Base-by-base conservation (phyloP, 1,140 invertebrate genomes). In the Caenorhabditis briggsae region DNA sequence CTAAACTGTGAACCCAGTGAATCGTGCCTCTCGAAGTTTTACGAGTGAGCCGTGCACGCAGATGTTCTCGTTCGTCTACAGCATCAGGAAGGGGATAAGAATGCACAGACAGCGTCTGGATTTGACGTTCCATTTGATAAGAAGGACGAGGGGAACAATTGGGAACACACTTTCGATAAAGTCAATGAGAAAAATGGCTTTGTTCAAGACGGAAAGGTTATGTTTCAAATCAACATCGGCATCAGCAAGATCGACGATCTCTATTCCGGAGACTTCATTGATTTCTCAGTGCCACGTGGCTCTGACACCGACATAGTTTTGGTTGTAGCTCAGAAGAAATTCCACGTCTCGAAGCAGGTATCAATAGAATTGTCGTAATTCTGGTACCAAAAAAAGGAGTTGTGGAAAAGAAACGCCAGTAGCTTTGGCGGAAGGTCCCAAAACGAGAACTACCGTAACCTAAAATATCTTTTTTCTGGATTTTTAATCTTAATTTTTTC, bases 341-440 rank as follows among this genome's bases (percentile, higher is more conserved):
- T 70, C 18, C 64, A 70, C n/a, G 41, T 70, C 5, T 70, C 64
- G n/a, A 70, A 70, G 41, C 64, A 70, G 64, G 64, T 48, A 70
- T 3, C 5, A 14, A 2, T 58, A 12, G n/a, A 58, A 7, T n/a
- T 14, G n/a, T 58, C n/a, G n/a, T n/a, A n/a, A n/a, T n/a, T n/a
- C n/a, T n/a, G n/a, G n/a, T n/a, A n/a, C n/a, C n/a, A n/a, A n/a
- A n/a, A n/a, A n/a, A n/a, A n/a, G n/a, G n/a, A n/a, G n/a, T n/a
- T n/a, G n/a, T n/a, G n/a, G n/a, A n/a, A n/a, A n/a, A n/a, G n/a
- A n/a, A n/a, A n/a, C n/a, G n/a, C n/a, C n/a, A n/a, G n/a, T n/a
- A n/a, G n/a, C n/a, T n/a, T n/a, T n/a, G n/a, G n/a, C n/a, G n/a
- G n/a, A n/a, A n/a, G n/a, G n/a, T n/a, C n/a, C n/a, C n/a, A n/a